phyloP scores from a whole-genome alignment of 2,888 invertebrate genomes.

The Melanophora roralis region DNA sequence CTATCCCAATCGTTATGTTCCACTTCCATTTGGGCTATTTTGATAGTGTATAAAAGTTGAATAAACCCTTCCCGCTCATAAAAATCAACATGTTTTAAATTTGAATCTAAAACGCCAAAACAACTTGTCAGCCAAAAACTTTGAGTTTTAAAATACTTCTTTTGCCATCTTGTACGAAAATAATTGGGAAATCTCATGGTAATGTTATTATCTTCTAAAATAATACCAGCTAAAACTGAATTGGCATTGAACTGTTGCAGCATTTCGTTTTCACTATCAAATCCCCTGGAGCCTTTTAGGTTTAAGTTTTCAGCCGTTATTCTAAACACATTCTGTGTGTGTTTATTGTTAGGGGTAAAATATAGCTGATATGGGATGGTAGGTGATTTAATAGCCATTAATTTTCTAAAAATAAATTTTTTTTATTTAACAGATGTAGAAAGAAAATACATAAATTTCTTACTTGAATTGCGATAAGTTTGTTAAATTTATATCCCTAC shows the following conservation, averaged over 20 bases:
- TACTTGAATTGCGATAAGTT: constrained; percentile 28
- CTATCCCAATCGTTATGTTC: background rate
- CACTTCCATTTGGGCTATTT: background rate
- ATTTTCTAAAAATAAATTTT: background rate
- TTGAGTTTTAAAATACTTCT: constrained; percentile 58
- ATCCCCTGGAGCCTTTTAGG: constrained; percentile 32
- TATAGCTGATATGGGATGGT: constrained; percentile 51
- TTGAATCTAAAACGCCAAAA: constrained; percentile 61
- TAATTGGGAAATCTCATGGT: constrained; percentile 69
- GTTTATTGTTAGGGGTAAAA: constrained; percentile 63
- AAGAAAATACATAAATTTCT: background rate
- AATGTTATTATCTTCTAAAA: constrained; percentile 52
- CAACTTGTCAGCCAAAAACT: constrained; percentile 71
- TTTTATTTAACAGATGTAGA: background rate
- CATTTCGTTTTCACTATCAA: constrained; percentile 39
- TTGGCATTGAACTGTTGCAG: constrained; percentile 65
- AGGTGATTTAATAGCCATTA: background rate
- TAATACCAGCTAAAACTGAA: constrained; percentile 66
- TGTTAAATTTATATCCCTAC: background rate
- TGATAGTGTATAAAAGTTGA: constrained; percentile 68
- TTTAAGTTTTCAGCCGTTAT: background rate
- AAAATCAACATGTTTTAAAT: constrained; percentile 66
- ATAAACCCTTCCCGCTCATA: constrained; percentile 72
- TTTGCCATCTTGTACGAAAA: constrained; percentile 57
- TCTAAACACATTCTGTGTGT: constrained; percentile 21